phyloP scores from a whole-genome alignment of 2,113 vertebrate species.

The Macaca nemestrina region DNA sequence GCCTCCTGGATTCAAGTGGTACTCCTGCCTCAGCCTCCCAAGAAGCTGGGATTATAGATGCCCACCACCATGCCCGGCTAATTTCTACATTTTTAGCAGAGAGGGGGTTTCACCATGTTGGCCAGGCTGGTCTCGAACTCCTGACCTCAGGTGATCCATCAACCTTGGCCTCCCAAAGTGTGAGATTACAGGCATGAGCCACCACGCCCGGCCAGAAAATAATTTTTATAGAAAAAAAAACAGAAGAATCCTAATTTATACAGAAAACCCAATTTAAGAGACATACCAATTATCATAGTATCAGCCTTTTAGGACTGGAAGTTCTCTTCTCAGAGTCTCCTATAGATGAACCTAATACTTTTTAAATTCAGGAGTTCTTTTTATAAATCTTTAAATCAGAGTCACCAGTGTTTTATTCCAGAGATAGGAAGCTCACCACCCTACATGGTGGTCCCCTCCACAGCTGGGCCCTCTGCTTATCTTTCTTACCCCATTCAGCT shows the following conservation, averaged over 20 bases:
- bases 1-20: no score
- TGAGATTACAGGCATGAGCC: no score
- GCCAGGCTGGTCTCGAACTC: no score
- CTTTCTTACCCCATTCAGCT: not conserved
- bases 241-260: not conserved
- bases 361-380: not conserved
- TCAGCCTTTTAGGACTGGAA: not conserved
- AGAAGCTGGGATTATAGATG: no score
- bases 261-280: slow-evolving; percentile 8
- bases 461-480: not conserved
- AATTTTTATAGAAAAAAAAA: not conserved
- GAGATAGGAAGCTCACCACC: not conserved
- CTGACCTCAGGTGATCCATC: no score
- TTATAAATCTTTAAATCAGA: not conserved
- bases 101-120: no score
- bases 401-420: not conserved
- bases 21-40: no score
- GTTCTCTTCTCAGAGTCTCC: not conserved
- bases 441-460: not conserved
- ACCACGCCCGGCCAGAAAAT: not conserved
- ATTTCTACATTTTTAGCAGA: no score
- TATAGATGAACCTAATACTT: not conserved
- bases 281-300: not conserved
- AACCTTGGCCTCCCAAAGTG: no score
- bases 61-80: no score